These are phyloP conservation scores for Phylloscopus collybita DNA, from an alignment of 2,797 vertebrate genomes.

Conservation along the genomic window DNA sequence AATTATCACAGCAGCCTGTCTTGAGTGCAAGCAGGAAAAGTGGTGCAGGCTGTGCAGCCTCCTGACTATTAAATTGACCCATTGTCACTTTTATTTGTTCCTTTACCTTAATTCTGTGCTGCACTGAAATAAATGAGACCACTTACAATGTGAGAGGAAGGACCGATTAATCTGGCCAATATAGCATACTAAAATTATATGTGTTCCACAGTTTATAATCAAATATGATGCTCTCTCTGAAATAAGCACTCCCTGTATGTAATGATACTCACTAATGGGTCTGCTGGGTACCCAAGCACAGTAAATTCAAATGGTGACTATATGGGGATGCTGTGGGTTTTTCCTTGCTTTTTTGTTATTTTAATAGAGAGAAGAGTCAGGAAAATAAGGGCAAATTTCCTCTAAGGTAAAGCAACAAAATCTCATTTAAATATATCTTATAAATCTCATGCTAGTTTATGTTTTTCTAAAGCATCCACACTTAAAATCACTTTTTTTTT, in stretches of 20 bases:
- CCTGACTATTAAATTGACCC: conserved; percentile 7
- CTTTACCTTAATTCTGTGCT: background rate
- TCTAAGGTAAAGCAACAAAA: background rate
- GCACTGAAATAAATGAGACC: conserved; percentile 8
- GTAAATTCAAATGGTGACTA: background rate
- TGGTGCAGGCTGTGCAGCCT: background rate
- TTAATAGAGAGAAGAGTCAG: background rate
- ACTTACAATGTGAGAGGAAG: background rate
- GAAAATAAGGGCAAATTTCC: background rate
- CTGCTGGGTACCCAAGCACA: background rate
- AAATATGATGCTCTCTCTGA: conserved; percentile 13
- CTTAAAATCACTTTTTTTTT: background rate
- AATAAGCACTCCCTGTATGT: conserved; percentile 11
- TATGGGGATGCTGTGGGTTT: background rate
- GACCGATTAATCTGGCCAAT: background rate
- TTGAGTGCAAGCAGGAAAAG: background rate
- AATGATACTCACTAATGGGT: conserved; percentile 14
- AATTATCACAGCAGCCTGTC: conserved; percentile 2
- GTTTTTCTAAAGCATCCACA: background rate
- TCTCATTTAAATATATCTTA: background rate
- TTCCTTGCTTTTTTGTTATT: background rate
- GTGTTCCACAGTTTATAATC: background rate
- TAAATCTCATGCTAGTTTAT: background rate
- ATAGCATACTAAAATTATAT: background rate
- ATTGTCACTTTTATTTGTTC: background rate